phyloP scores from a whole-genome alignment of 2,888 invertebrate genomes.

The Acleris literana region DNA sequence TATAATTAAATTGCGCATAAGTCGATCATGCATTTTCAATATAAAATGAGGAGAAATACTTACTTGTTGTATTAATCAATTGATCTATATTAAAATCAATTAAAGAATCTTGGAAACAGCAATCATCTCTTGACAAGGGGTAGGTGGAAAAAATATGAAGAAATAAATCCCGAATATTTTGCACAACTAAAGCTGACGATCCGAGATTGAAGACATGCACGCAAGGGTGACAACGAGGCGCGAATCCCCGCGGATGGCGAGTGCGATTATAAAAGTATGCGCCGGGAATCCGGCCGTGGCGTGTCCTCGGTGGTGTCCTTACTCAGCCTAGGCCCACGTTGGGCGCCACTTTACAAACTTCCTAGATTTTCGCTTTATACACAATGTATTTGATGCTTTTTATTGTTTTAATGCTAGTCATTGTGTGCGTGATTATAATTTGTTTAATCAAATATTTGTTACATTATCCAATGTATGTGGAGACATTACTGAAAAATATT shows the following conservation, averaged over 20 bases:
- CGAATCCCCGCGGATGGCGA: conserved; percentile 57
- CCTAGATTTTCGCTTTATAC: not conserved
- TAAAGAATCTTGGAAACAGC: too few relatives aligned
- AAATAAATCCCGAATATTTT: conserved; percentile 68
- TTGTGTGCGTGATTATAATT: too few relatives aligned
- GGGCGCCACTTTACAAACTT: conserved; percentile 17
- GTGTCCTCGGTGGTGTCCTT: conserved; percentile 38
- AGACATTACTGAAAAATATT: too few relatives aligned
- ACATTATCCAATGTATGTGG: too few relatives aligned
- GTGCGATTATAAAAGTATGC: conserved; percentile 72
- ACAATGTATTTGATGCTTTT: too few relatives aligned
- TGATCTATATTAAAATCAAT: too few relatives aligned
- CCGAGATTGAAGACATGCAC: conserved; percentile 64
- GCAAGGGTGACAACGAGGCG: conserved; percentile 67
- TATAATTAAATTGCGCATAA: not conserved
- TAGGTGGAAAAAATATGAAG: conserved; percentile 50
- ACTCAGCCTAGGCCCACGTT: conserved; percentile 22
- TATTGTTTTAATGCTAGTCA: too few relatives aligned
- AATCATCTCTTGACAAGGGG: too few relatives aligned
- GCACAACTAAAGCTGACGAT: conserved; percentile 45
- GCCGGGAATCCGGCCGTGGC: conserved; percentile 57
- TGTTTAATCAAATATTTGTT: too few relatives aligned
- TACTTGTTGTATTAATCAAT: too few relatives aligned
- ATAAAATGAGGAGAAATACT: too few relatives aligned
- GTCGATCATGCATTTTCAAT: not conserved